phyloP scores from a whole-genome alignment of 1,140 invertebrate genomes.

The Aphelenchoides fujianensis region DNA sequence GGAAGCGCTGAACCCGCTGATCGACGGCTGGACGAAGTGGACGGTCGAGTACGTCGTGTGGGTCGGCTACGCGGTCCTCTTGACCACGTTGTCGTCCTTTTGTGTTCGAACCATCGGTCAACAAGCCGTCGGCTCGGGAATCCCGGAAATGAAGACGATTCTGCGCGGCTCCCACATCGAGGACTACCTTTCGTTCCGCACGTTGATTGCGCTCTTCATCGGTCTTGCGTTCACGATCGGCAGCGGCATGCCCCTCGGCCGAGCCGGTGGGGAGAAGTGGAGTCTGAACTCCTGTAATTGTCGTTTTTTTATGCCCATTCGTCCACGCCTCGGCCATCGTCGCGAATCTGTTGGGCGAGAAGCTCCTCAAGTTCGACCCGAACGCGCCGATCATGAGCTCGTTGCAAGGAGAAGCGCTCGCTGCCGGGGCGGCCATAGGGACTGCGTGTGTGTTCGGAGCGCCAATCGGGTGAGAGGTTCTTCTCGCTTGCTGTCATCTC shows the following conservation, averaged over 20 bases:
- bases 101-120: conserved; percentile 45
- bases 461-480: not conserved
- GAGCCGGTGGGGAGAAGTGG: conserved; percentile 85
- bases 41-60: not conserved
- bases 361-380: conserved; percentile 32
- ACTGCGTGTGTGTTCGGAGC: not conserved
- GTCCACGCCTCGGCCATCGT: conserved; percentile 59
- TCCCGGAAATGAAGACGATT: conserved; percentile 98
- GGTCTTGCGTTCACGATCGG: conserved; percentile 91
- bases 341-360: conserved; percentile 47
- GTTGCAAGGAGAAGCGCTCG: conserved; percentile 54
- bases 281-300: too few species aligned
- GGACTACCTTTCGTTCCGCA: conserved; percentile 92
- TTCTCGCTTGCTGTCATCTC: not conserved
- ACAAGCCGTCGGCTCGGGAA: conserved; percentile 74
- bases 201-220: conserved; percentile 87
- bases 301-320: too few species aligned
- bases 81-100: not conserved
- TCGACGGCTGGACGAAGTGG: not conserved
- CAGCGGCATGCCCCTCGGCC: conserved; percentile 89
- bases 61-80: not conserved
- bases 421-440: conserved; percentile 33
- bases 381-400: conserved; percentile 10
- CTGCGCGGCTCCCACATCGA: conserved; percentile 90
- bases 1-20: not conserved